Base-by-base conservation (phyloP, 2,113 vertebrate species). In the Pagrus major region DNA sequence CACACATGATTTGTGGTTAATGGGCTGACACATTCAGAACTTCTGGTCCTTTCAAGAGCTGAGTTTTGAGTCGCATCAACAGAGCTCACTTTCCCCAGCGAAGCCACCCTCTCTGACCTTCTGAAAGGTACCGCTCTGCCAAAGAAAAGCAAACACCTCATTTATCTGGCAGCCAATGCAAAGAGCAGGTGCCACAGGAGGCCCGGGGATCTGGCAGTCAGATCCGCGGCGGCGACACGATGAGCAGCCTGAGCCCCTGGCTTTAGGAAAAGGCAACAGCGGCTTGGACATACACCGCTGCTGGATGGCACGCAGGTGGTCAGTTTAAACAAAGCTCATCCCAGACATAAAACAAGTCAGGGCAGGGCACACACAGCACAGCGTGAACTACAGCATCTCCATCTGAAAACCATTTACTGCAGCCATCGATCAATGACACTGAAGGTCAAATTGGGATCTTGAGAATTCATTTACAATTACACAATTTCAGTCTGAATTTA, bases 111-210 rank as follows among this genome's bases (percentile, higher is more conserved):
- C 27, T 23, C 8, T 90, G 90, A 92, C 93, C 93, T 94, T 93
- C 86, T 80, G 76, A 87, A 89, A 84, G 80, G 85, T 58, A 61
- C 69, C n/a, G 64, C 73, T 75, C 85, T 69, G 82, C 86, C 92
- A 89, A 91, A 90, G 81, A 86, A 92, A 90, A 90, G 89, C 88
- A 92, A 92, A 93, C 89, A 90, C 81, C 88, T 92, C 84, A 86
- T 93, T 93, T 92, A 93, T 88, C 90, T 84, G 78, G 68, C 60
- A 31, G 87, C 83, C 55, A 80, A 86, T 82, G 81, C 80, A 93
- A 92, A 93, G 89, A 91, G 83, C 79, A 86, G 78, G 60, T 84
- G 77, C 86, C 76, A 65, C 41, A 23, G 85, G 85, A 81, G 87
- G 55, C 74, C 74, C 4, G 27, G 23, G 23, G 54, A 65, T 75